Percentiles rank a stretch among this genome's conserved stretches.
Conservation (phyloP, 2,797 vertebrate genomes). For the Callimico goeldii region DNA sequence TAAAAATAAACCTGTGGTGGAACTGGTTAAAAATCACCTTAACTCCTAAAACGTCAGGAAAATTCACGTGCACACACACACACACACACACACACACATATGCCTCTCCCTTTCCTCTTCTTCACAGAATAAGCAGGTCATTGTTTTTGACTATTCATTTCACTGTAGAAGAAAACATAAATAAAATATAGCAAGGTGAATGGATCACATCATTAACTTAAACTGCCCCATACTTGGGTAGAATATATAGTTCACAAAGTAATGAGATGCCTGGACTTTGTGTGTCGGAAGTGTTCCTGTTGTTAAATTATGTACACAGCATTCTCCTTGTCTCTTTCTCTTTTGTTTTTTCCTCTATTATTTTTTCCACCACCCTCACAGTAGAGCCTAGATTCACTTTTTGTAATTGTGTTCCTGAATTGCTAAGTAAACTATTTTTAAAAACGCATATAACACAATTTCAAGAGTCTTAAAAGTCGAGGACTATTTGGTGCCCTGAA, state of each 20-base stretch:
- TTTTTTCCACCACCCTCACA: not conserved
- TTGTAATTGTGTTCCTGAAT: not conserved
- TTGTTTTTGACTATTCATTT: slow-evolving; percentile 49
- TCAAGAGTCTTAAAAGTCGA: slow-evolving; percentile 29
- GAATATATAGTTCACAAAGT: slow-evolving; percentile 14
- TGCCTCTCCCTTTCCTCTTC: not conserved
- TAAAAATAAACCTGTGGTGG: slow-evolving; percentile 48
- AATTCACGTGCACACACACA: not conserved
- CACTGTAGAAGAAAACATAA: slow-evolving; percentile 57
- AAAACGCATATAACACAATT: slow-evolving; percentile 49
- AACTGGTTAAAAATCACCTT: slow-evolving; percentile 49
- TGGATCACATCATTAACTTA: slow-evolving; percentile 26
- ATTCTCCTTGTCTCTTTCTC: not conserved
- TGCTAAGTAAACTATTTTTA: slow-evolving; percentile 43
- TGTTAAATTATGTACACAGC: slow-evolving; percentile 23
- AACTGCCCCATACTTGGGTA: slow-evolving; percentile 26
- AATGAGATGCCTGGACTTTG: not conserved
- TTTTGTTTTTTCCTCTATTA: not conserved
- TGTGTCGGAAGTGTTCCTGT: not conserved
- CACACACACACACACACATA: not conserved
- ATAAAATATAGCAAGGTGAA: slow-evolving; percentile 50
- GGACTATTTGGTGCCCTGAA: not conserved
- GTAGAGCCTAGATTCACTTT: slow-evolving; percentile 36
- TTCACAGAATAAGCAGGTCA: slow-evolving; percentile 7
- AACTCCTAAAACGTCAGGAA: not conserved